phyloP scores from a whole-genome alignment of 2,113 vertebrate species.

The Ceuthmochares aereus region DNA sequence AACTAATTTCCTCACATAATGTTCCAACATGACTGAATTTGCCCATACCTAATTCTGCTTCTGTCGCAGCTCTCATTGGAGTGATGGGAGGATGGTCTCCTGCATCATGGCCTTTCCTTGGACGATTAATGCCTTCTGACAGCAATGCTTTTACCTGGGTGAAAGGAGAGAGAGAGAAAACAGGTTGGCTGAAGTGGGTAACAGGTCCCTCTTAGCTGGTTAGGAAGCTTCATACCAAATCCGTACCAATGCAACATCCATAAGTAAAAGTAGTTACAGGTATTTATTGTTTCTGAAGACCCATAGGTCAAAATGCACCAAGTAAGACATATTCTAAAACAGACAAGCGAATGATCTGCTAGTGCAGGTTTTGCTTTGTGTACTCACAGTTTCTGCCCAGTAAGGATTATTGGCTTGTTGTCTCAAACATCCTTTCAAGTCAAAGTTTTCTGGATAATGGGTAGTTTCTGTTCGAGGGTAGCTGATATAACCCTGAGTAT shows the following conservation, averaged over 20 bases:
- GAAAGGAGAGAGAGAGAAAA: background rate
- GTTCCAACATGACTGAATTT: background rate
- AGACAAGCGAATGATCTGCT: background rate
- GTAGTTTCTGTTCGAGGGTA: slow-evolving; percentile 98
- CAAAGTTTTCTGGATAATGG: slow-evolving; percentile 95
- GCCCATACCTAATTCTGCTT: slow-evolving; percentile 88
- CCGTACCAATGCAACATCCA: background rate
- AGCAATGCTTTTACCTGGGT: slow-evolving; percentile 88
- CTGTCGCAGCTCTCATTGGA: slow-evolving; percentile 92
- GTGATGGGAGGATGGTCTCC: slow-evolving; percentile 98
- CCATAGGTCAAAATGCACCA: background rate
- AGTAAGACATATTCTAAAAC: background rate
- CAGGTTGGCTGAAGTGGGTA: background rate
- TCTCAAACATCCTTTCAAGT: slow-evolving; percentile 90
- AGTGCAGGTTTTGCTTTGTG: background rate
- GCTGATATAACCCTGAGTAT: slow-evolving; percentile 97
- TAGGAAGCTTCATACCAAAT: background rate
- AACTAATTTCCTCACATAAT: background rate
- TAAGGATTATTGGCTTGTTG: slow-evolving; percentile 89
- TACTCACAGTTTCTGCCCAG: slow-evolving; percentile 90
- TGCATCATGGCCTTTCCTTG: slow-evolving; percentile 91
- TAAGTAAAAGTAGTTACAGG: background rate
- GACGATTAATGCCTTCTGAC: slow-evolving; percentile 88
- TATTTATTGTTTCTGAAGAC: background rate
- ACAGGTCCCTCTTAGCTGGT: background rate